Base-by-base conservation (phyloP, 2,797 vertebrate genomes). In the Odontamblyopus rebecca region DNA sequence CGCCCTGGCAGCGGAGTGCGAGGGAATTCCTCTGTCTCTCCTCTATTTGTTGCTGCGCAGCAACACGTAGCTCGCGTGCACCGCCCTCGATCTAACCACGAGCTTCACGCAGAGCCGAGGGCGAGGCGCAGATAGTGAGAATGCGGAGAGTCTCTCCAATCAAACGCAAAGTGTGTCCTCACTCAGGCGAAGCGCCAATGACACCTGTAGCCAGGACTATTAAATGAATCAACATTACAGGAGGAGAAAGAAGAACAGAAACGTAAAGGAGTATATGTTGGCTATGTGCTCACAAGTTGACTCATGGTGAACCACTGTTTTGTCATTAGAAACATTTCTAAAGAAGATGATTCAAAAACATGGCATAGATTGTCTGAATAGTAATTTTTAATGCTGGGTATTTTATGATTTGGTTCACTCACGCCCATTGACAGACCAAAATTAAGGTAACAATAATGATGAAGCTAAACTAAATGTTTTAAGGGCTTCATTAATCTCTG, bases 31-130 rank as follows among this genome's bases (percentile, higher is more conserved):
- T 85, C 80, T 78, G 74, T 70, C 75, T 72, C 70, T 51, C 75
- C 16, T 82, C 73, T 90, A 85, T 89, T 86, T 92, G 88, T 91
- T 90, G 89, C 89, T 90, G 92, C 82, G 86, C 90, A 92, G 90
- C 92, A 94, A 93, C 92, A 92, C 85, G 86, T 91, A 89, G 88
- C 85, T 72, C 72, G 59, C 69, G 68, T 77, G 85, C 87, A 74
- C 87, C 87, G 78, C 89, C 91, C 86, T 82, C 57, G 27, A 29
- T 26, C 80, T 41, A 41, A 15, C 71, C 83, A 72, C 84, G 70
- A 85, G 79, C 82, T 83, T 88, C 85, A 73, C 38, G 63, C 41
- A 80, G 77, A 79, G 82, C 75, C 74, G 82, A 86, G 86, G 87
- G 82, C 82, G 87, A 85, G 85, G 83, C 83, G 80, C 80, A 67